Evolutionary conservation across 1,140 invertebrate species (phyloP), one percentile per base, ranked within the genome.

Genomic region (Solen grandis): DNA sequence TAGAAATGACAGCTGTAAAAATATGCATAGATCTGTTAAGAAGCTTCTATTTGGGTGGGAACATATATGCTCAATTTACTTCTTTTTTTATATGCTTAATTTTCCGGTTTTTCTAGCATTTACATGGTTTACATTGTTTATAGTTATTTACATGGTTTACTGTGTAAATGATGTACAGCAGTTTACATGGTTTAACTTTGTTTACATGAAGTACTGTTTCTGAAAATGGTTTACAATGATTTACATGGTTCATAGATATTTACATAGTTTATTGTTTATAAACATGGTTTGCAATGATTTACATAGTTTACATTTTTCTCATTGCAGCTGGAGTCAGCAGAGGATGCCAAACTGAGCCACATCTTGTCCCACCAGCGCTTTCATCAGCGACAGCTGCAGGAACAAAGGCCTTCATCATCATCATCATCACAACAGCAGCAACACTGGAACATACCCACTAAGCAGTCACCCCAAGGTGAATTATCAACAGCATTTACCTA

Each of bases 351-450:
- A 91, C 89, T 97, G 65, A 93, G 96, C 57, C 93, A 97, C 70
- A 97, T 97, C 85, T 92, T 97, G 0, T 96, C 95, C 90, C 97
- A 97, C 94, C 96, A 97, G 54, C 96, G 97, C 85, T 96, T 97
- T 89, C 96, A 97, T 92, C 96, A 97, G 88, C 95, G 91, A 35
- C 89, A 92, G 66, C 85, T 92, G 0, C 66, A 81, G 59, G 38
- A 62, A 33, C 29, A 62, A 31, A 27, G 31, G 31, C 35, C 29
- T 31, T 31, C 31, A 22, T 46, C 41, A 46, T n/a, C n/a, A n/a
- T n/a, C n/a, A n/a, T n/a, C n/a, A n/a, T 29, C 25, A 41, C n/a
- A n/a, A n/a, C 29, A 55, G 10, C 62, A 63, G 25, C 62, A 77
- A 52, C 68, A 81, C 29, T 72, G 78, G 68, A 72, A 81, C 52